Percentiles rank a stretch among this genome's conserved stretches.
phyloP scores from a whole-genome alignment of 1,140 invertebrate species.

The Patella vulgata region DNA sequence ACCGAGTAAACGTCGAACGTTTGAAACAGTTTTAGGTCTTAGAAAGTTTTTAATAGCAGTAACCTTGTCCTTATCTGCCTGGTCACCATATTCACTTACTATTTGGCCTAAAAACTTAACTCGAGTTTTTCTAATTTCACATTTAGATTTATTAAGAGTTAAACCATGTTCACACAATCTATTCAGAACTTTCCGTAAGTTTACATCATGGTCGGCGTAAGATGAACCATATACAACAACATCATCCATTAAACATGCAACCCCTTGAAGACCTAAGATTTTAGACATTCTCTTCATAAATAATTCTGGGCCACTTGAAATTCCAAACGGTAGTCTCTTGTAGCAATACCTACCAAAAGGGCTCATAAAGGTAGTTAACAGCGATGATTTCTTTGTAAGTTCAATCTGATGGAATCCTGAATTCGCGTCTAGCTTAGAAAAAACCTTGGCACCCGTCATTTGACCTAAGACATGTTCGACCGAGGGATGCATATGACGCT shows the following conservation, averaged over 20 bases:
- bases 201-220: constrained; percentile 35
- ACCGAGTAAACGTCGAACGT: no score
- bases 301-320: constrained; percentile 38
- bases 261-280: constrained; percentile 21
- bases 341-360: constrained; percentile 60
- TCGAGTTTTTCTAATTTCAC: constrained; percentile 41
- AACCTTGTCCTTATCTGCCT: neutral
- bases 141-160: constrained; percentile 60
- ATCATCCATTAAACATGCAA: constrained; percentile 42
- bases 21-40: no score
- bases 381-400: constrained; percentile 49
- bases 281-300: constrained; percentile 30
- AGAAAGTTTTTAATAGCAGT: no score
- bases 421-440: constrained; percentile 68
- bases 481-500: constrained; percentile 17
- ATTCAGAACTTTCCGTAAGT: constrained; percentile 42
- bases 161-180: constrained; percentile 40
- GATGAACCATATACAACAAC: constrained; percentile 38
- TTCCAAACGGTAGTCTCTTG: constrained; percentile 64
- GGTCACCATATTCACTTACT: constrained; percentile 9
- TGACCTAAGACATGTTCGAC: constrained; percentile 32
- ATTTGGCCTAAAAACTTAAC: constrained; percentile 26
- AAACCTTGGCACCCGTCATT: constrained; percentile 62
- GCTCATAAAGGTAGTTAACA: constrained; percentile 30
- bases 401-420: constrained; percentile 65